These are phyloP conservation scores for Drosophila repletoides DNA, from an alignment of 1,140 invertebrate species.

Conservation along the genomic window DNA sequence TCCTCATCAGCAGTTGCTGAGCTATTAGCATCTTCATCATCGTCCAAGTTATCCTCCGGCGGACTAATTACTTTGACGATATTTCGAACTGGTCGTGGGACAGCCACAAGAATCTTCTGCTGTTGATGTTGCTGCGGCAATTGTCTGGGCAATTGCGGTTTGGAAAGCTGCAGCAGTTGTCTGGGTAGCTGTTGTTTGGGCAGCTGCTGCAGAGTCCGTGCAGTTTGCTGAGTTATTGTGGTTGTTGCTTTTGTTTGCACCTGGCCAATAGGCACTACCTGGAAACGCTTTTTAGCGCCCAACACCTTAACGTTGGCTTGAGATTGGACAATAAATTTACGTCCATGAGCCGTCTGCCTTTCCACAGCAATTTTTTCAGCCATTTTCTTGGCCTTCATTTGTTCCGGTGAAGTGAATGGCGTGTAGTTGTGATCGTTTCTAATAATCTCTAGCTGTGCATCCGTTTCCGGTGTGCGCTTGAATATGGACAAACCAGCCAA, in stretches of 20 bases:
- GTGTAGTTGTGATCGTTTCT: conserved; percentile 88
- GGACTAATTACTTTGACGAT: conserved; percentile 46
- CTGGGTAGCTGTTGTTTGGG: conserved; percentile 23
- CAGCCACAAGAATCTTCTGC: conserved; percentile 28
- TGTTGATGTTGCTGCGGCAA: conserved; percentile 4
- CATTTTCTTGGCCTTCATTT: conserved; percentile 74
- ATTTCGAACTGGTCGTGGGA: conserved; percentile 19
- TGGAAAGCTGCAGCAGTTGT: conserved; percentile 4
- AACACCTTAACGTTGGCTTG: conserved; percentile 51
- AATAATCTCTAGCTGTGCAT: conserved; percentile 82
- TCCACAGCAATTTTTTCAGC: conserved; percentile 60
- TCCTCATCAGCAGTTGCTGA: conserved; percentile 66
- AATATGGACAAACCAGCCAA: conserved; percentile 65
- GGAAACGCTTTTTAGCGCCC: conserved; percentile 49
- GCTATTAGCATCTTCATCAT: conserved; percentile 60
- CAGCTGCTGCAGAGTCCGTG: conserved; percentile 19
- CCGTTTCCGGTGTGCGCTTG: conserved; percentile 63
- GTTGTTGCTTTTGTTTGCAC: conserved; percentile 23
- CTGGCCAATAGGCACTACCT: conserved; percentile 22
- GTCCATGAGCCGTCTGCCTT: conserved; percentile 38
- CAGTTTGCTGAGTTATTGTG: conserved; percentile 3
- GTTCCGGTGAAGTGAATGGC: conserved; percentile 84
- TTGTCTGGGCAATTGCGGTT: conserved; percentile 8
- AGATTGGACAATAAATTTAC: conserved; percentile 57
- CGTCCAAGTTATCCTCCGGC: conserved; percentile 52